phyloP scores from a whole-genome alignment of 2,113 vertebrate genomes.

The Strigops habroptila region DNA sequence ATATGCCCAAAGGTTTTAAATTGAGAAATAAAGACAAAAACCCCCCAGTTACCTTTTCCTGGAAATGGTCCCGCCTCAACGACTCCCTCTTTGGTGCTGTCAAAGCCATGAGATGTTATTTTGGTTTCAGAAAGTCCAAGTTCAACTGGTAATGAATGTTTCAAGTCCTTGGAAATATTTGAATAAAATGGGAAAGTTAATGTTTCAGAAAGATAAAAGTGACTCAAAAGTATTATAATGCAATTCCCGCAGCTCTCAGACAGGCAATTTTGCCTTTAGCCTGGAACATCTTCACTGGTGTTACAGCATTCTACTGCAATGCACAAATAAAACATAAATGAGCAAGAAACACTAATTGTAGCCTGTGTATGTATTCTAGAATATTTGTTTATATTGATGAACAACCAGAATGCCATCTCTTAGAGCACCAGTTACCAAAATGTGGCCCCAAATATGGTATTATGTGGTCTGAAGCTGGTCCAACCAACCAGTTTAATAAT shows the following conservation, averaged over 20 bases:
- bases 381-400: neutral
- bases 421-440: neutral
- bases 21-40: neutral
- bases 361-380: neutral
- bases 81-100: slow-evolving; percentile 82
- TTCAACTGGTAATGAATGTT: slow-evolving; percentile 73
- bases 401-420: neutral
- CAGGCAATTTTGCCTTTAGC: neutral
- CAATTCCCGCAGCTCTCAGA: neutral
- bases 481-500: neutral
- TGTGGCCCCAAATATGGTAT: fast-evolving
- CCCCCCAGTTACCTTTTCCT: slow-evolving; percentile 71
- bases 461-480: neutral
- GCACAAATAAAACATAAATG: neutral
- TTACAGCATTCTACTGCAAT: neutral
- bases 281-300: neutral
- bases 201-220: neutral
- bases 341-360: neutral
- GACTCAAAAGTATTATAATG: slow-evolving; percentile 11
- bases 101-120: slow-evolving; percentile 80
- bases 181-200: slow-evolving; percentile 60
- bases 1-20: neutral
- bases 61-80: slow-evolving; percentile 81
- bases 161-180: slow-evolving; percentile 78
- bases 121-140: slow-evolving; percentile 84